These are phyloP conservation scores for Harpalus rufipes DNA, from an alignment of 2,888 invertebrate species.

Conservation along the genomic window DNA sequence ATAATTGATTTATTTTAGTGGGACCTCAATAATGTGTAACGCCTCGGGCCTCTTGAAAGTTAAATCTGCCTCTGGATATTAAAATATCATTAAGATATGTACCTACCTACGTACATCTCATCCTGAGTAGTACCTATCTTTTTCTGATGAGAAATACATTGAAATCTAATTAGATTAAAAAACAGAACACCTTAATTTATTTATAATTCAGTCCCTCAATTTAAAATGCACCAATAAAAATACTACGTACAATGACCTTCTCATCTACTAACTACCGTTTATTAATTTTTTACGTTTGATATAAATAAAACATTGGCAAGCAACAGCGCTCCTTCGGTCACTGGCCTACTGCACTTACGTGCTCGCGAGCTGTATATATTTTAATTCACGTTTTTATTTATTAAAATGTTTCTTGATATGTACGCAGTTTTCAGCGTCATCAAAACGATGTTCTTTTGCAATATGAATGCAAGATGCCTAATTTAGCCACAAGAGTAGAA, in stretches of 20 bases:
- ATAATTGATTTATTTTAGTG: no score
- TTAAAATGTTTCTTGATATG: background rate
- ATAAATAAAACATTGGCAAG: constrained; percentile 47
- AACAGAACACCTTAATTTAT: background rate
- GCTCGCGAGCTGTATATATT: constrained; percentile 1
- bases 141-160: background rate
- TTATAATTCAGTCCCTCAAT: constrained; percentile 26
- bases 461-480: background rate
- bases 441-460: background rate
- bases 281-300: constrained; percentile 35
- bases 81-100: no score
- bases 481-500: constrained; percentile 8
- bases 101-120: no score
- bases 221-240: constrained; percentile 11
- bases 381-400: constrained; percentile 26
- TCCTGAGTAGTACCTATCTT: background rate
- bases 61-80: no score
- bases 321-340: constrained; percentile 3
- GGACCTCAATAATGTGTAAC: no score
- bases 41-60: no score
- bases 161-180: background rate
- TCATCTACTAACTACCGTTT: constrained; percentile 11
- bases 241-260: constrained; percentile 37
- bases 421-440: constrained; percentile 13
- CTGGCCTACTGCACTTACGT: constrained; percentile 12